Percentiles rank a stretch among this genome's conserved stretches.
Evolutionary conservation across 2,113 vertebrate genomes (phyloP).

Genomic region (Rhegmatorhina hoffmannsi): DNA sequence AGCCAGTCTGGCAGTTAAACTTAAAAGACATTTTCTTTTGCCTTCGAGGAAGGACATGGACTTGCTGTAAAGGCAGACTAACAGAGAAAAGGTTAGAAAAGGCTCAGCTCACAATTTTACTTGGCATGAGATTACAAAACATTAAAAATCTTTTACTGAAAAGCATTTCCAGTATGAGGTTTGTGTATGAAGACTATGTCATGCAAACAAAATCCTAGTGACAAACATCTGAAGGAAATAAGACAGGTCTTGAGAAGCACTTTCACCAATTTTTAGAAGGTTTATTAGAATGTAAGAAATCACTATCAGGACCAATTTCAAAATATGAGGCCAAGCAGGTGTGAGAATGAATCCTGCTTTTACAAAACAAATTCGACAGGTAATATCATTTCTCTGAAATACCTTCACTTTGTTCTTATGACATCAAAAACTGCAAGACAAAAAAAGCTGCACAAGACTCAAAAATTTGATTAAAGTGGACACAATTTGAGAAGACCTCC

Average conservation of each 20-base stretch:
- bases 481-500: neutral
- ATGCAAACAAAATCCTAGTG: neutral
- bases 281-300: neutral
- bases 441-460: neutral
- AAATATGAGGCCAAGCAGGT: neutral
- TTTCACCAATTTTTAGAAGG: neutral
- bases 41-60: neutral
- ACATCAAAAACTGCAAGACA: neutral
- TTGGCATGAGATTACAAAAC: neutral
- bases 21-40: slow-evolving; percentile 33
- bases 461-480: neutral
- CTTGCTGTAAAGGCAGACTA: neutral
- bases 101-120: neutral
- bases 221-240: neutral
- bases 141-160: neutral
- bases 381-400: neutral
- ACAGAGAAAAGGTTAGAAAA: neutral
- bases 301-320: neutral
- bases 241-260: neutral
- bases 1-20: slow-evolving; percentile 29
- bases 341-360: neutral
- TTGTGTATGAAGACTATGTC: neutral
- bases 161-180: neutral
- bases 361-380: neutral
- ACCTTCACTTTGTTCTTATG: neutral